phyloP scores from a whole-genome alignment of 2,888 invertebrate genomes.

The Eilema depressum region DNA sequence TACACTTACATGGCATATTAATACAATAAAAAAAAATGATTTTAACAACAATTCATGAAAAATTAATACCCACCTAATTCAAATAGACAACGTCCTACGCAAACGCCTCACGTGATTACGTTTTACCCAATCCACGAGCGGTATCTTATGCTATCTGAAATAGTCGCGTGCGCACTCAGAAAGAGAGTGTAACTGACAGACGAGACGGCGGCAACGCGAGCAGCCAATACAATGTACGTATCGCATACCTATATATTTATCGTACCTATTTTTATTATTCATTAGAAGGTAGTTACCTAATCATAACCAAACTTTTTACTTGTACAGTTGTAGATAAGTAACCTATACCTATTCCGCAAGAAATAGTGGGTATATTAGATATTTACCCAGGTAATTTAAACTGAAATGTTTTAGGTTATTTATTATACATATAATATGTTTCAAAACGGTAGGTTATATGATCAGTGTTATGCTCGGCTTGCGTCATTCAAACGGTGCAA shows the following conservation, averaged over 20 bases:
- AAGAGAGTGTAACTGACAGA: not conserved
- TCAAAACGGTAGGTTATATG: too few relatives aligned
- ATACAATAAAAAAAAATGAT: too few relatives aligned
- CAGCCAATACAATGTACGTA: not conserved
- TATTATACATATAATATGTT: too few relatives aligned
- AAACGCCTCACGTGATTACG: not conserved
- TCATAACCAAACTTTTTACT: not conserved
- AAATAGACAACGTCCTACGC: not conserved
- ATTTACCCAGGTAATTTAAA: too few relatives aligned
- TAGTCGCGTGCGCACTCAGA: not conserved
- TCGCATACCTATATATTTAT: too few relatives aligned
- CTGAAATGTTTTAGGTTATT: too few relatives aligned
- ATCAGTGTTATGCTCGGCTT: not conserved
- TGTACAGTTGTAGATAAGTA: too few relatives aligned
- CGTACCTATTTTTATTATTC: too few relatives aligned
- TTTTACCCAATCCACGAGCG: not conserved
- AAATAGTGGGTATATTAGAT: not conserved
- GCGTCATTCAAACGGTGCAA: not conserved
- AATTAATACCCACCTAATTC: not conserved
- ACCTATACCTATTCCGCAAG: not conserved
- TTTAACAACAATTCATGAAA: not conserved
- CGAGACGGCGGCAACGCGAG: not conserved
- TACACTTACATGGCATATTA: too few relatives aligned
- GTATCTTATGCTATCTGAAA: not conserved
- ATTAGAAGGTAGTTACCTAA: not conserved